Base-by-base conservation (phyloP, 2,113 vertebrate species). In the Brachirus orientalis region DNA sequence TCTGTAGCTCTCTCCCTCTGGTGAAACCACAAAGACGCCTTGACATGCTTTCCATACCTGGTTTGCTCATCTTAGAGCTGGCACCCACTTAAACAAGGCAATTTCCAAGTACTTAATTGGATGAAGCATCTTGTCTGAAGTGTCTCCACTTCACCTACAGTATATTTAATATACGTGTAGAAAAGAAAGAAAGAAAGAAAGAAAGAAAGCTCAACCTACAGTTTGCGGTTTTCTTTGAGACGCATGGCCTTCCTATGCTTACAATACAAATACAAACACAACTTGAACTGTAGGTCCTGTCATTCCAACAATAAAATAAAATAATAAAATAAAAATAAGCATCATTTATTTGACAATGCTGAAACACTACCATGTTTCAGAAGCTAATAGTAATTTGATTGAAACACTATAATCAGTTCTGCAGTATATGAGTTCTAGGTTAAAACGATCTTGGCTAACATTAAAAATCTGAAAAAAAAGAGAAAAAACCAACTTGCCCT, bases 1-100 rank as follows among this genome's bases (percentile, higher is more conserved):
- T 94, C 92, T 86, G 94, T 92, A 91, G 93, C 91, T 91, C 93
- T 94, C 48, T 91, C 93, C 94, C 48, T 20, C 93, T 91, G 89
- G 92, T 92, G 93, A 86, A 93, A 92, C 94, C 83, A 89, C 89
- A 89, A 92, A 92, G 91, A 92, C 91, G 92, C 93, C 93, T 91
- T 95, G 95, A 95, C 94, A 93, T 90, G 88, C 89, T 91, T 79
- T 95, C 94, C 79, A 79, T 66, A 47, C 22, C 56, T 17, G 63
- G 63, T 87, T 81, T 87, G 82, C 86, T 89, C 95, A 89, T 22
- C 28, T 47, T 38, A 53, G 93, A 91, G 93, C 93, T 93, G 93
- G 92, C 92, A 94, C 93, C 95, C 95, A 95, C 94, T 94, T 95
- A 94, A 93, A 96, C 95, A 95, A 94, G 96, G 93, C 94, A 93